Base-by-base conservation (phyloP, 2,888 invertebrate species). In the Metellina segmentata region DNA sequence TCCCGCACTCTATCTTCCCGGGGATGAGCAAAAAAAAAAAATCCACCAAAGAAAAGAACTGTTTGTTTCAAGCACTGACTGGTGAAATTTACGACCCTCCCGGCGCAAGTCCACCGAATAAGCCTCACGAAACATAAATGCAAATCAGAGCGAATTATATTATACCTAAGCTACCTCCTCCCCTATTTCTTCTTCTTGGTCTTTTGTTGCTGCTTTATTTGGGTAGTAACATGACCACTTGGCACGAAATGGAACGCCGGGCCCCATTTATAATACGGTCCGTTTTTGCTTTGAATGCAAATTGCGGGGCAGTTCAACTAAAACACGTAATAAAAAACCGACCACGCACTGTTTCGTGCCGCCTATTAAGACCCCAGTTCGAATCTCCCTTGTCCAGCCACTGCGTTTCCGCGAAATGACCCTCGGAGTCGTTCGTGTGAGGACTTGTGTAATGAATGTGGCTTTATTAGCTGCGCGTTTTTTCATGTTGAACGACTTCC, bases 211-310 rank as follows among this genome's bases (percentile, higher is more conserved):
- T 81, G 71, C 75, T 90, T 81, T 90, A 90, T 90, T 85, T 85
- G 89, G 78, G 52, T 72, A 85, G 90, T 81, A 85, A 90, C 85
- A 90, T 90, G 85, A 85, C 79, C 90, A 90, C 90, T 75, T 74
- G 75, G 90, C 90, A 90, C 90, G 90, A 75, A 71, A 90, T n/a
- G 49, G 85, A 61, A 77, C 16, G 61, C 49, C 70, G 89, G 51
- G 53, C 78, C 79, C 83, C 85, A 90, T 90, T 79, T 85, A 85
- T 77, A 90, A 90, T 79, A 72, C 20, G 20, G 81, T 81, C 81
- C 81, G 75, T 88, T 88, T 88, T 88, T 88, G 81, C 88, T 74
- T 48, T 75, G 88, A 90, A 90, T 90, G 90, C 90, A 90, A 90
- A 90, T 90, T 86, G 85, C 70, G 52, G 85, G 85, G 85, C 85